Percentiles rank a stretch among this genome's conserved stretches.
phyloP scores from a whole-genome alignment of 1,140 invertebrate genomes.

The Anagrus nilaparvatae region DNA sequence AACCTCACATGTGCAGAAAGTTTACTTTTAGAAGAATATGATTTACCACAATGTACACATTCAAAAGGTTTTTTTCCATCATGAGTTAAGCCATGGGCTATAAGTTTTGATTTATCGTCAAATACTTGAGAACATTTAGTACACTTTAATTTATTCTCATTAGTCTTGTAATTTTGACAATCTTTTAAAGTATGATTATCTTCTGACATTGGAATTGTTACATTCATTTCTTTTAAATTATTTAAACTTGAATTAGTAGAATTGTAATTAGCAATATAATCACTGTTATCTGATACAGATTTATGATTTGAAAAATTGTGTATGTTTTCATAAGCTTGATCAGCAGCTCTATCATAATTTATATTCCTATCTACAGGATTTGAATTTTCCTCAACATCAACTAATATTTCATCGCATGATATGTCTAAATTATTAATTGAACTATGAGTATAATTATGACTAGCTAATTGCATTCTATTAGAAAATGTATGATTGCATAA shows the following conservation, averaged over 20 bases:
- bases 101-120: conserved; percentile 36
- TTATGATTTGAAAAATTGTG: conserved; percentile 25
- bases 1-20: conserved; percentile 35
- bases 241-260: conserved; percentile 7
- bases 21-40: conserved; percentile 36
- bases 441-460: conserved; percentile 29
- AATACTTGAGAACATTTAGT: conserved; percentile 37
- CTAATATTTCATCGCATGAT: conserved; percentile 30
- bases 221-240: conserved; percentile 1
- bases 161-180: conserved; percentile 1
- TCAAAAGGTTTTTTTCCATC: conserved; percentile 32
- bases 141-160: conserved; percentile 32
- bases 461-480: conserved; percentile 30
- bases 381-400: conserved; percentile 29
- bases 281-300: conserved; percentile 14
- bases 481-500: conserved; percentile 32
- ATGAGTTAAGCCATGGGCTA: conserved; percentile 33
- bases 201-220: too few relatives aligned
- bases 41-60: conserved; percentile 32
- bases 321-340: conserved; percentile 22
- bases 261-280: conserved; percentile 21
- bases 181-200: not conserved
- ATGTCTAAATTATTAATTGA: conserved; percentile 26
- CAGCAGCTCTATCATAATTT: conserved; percentile 20
- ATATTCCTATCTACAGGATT: conserved; percentile 24